Evolutionary conservation across 2,797 vertebrate genomes (phyloP).

Genomic region (Erpetoichthys calabaricus): DNA sequence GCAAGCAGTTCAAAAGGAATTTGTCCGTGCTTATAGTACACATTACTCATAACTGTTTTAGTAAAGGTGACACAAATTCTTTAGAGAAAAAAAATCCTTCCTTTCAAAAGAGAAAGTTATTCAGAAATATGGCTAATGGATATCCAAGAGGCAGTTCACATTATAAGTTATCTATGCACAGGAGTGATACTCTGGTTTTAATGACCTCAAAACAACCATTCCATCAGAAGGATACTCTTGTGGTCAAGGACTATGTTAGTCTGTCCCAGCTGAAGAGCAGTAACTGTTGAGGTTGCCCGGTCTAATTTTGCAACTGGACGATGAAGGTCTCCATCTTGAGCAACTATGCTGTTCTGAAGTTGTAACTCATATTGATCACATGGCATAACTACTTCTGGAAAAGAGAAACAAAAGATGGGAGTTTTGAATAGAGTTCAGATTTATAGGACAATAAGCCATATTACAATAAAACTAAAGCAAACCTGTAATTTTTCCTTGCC

Average conservation of each 20-base stretch:
- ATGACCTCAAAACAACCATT: too few species aligned
- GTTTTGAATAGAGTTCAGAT: background rate
- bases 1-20: too few species aligned
- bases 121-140: too few species aligned
- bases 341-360: conserved; percentile 59
- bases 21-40: too few species aligned
- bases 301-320: conserved; percentile 57
- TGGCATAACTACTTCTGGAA: conserved; percentile 76
- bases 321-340: conserved; percentile 35
- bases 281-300: conserved; percentile 38
- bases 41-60: too few species aligned
- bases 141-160: too few species aligned
- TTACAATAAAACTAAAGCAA: conserved; percentile 12
- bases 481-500: conserved; percentile 86
- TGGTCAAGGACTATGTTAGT: conserved; percentile 44
- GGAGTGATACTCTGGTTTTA: too few species aligned
- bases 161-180: too few species aligned
- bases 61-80: too few species aligned
- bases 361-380: conserved; percentile 87
- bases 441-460: background rate
- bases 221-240: conserved; percentile 48
- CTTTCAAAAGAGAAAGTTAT: too few species aligned
- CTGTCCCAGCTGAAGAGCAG: conserved; percentile 47
- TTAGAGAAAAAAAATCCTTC: too few species aligned
- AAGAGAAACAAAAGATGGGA: background rate